These are phyloP conservation scores for Paramormyrops kingsleyae DNA, from an alignment of 2,113 vertebrate species.

Conservation along the genomic window DNA sequence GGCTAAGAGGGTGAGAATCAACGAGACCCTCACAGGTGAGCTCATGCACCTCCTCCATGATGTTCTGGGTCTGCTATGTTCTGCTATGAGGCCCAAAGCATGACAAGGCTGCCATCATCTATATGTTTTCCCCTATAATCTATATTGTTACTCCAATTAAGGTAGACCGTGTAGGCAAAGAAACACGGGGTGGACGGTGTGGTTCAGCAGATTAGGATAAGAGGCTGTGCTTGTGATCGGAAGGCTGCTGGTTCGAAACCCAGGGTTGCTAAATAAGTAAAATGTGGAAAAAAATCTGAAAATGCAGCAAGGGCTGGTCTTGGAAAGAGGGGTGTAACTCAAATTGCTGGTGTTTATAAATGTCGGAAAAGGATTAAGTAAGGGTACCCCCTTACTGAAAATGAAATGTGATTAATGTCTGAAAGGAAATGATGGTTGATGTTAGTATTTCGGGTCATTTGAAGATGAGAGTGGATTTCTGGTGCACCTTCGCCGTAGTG, in stretches of 20 bases:
- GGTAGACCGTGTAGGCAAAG: neutral
- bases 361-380: neutral
- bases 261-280: neutral
- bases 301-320: neutral
- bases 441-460: neutral
- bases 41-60: neutral
- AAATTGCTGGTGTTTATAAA: neutral
- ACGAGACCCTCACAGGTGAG: constrained; percentile 43
- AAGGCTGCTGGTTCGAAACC: neutral
- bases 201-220: neutral
- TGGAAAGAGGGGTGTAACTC: neutral
- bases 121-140: neutral
- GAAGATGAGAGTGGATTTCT: neutral
- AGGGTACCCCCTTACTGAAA: neutral
- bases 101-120: neutral
- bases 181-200: neutral
- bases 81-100: neutral
- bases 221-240: neutral
- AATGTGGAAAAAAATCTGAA: neutral
- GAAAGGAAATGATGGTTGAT: neutral
- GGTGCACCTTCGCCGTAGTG: neutral
- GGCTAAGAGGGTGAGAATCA: constrained; percentile 44
- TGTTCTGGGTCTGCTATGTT: neutral
- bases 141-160: neutral
- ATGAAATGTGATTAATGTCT: neutral